A percentile compares a stretch with the other conserved stretches of the same genome.
These are phyloP conservation scores for Bradysia coprophila DNA, from an alignment of 1,140 invertebrate genomes.

Conservation along the genomic window DNA sequence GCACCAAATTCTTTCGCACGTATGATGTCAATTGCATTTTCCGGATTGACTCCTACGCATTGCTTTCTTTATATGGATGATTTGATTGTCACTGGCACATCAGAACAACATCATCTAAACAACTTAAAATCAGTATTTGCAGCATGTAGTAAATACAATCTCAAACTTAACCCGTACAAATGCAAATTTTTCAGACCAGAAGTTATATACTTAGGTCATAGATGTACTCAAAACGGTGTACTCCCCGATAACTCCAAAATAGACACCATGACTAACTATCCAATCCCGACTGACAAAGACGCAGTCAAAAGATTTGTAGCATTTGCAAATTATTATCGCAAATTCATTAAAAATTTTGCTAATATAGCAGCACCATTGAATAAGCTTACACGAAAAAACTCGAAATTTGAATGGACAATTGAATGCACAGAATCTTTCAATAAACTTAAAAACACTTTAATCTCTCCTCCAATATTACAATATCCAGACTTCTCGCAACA, in stretches of 20 bases:
- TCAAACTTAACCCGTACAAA: slow-evolving; percentile 11
- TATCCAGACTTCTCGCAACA: slow-evolving; percentile 10
- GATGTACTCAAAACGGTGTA: slow-evolving; percentile 1
- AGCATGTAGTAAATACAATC: not conserved
- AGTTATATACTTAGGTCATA: slow-evolving; percentile 10
- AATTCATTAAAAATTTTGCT: slow-evolving; percentile 10
- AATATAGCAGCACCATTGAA: slow-evolving; percentile 6
- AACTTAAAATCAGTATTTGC: slow-evolving; percentile 1
- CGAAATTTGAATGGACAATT: not conserved
- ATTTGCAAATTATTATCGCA: slow-evolving; percentile 11
- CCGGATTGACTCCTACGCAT: not conserved
- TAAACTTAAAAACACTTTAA: not conserved
- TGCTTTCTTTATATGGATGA: slow-evolving; percentile 1
- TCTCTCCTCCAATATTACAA: not conserved
- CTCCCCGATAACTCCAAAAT: slow-evolving; percentile 2
- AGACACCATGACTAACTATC: slow-evolving; percentile 6
- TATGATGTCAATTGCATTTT: not conserved
- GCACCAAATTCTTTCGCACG: not conserved
- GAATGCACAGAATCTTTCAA: slow-evolving; percentile 1
- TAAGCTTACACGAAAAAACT: slow-evolving; percentile 1
- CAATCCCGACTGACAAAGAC: slow-evolving; percentile 8
- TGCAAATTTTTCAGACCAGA: slow-evolving; percentile 7
- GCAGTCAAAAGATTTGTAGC: slow-evolving; percentile 11
- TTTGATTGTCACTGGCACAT: not conserved
- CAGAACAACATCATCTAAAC: not conserved